Evolutionary conservation across 2,888 invertebrate species (phyloP).

Genomic region (Apodemia zela): DNA sequence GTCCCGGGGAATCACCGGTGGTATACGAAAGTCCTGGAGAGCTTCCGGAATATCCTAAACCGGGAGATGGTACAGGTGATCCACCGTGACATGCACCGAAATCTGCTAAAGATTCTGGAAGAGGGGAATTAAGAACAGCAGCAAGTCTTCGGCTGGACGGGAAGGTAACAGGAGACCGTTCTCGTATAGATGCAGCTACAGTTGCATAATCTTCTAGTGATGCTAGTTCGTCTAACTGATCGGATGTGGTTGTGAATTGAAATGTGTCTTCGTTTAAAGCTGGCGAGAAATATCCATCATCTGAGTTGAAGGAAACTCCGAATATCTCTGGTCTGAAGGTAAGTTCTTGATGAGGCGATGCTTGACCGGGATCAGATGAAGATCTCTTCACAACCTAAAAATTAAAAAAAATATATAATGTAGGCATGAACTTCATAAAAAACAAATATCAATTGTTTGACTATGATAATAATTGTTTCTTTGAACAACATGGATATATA

Average conservation of each 20-base stretch:
- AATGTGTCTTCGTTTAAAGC: conserved; percentile 88
- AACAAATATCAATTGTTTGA: too few relatives aligned
- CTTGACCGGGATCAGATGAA: conserved; percentile 86
- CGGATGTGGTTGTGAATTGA: conserved; percentile 82
- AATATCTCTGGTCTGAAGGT: conserved; percentile 82
- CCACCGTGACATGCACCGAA: conserved; percentile 89
- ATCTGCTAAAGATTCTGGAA: conserved; percentile 90
- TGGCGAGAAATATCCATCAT: conserved; percentile 83
- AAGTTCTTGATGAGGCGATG: conserved; percentile 78
- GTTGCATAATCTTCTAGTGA: conserved; percentile 83
- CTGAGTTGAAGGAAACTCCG: conserved; percentile 82
- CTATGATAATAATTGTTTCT: too few relatives aligned
- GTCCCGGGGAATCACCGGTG: conserved; percentile 78
- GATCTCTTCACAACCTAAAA: conserved; percentile 85
- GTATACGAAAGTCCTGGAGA: conserved; percentile 89
- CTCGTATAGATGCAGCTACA: conserved; percentile 79
- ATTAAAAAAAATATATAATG: too few relatives aligned
- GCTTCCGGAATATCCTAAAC: conserved; percentile 63
- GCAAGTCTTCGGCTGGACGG: conserved; percentile 87
- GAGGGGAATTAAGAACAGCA: conserved; percentile 87
- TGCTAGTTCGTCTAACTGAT: conserved; percentile 83
- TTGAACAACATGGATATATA: too few relatives aligned
- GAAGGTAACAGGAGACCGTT: conserved; percentile 79
- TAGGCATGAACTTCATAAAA: too few relatives aligned
- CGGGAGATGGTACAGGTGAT: conserved; percentile 75